Evolutionary conservation across 92 coral and sea anemone species (phyloP), one percentile per base, ranked within the genome.

Genomic region (Ricordea florida): DNA sequence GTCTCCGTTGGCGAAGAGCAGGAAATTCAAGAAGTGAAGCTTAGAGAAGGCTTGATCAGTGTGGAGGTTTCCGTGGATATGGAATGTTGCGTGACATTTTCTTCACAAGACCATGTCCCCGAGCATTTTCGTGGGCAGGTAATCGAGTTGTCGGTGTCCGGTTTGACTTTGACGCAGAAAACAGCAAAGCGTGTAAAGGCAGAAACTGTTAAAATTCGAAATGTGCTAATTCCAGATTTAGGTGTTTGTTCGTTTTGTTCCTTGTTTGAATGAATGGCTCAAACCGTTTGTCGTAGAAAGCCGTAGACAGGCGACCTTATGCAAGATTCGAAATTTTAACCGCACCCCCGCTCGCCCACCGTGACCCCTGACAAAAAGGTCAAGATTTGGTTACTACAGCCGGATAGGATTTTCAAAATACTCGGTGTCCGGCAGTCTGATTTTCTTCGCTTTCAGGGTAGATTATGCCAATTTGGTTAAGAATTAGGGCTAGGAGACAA

Each of bases 1-100:
- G 53, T 62, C 3, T 48, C 75, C 2, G 82, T 85, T 5, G 62
- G 84, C 56, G 22, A 44, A 6, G 74, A 78, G 56, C 97, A 92
- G 57, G 70, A 85, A 46, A 61, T 91, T 5, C 62, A 58, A 10
- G 24, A 65, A 0, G 32, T 51, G 36, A 62, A 40, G 11, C 40
- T 64, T 50, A 38, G 38, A 35, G 60, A 45, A 9, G n/a, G 47
- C 2, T 1, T 5, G 18, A 38, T 73, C 0, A 38, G 6, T 32
- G 27, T 75, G 35, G 51, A 35, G 2, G 83, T 49, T 10, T 43
- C 50, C 38, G 90, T 89, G 26, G 52, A 57, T 46, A 72, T 89
- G 79, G 55, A 75, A 11, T 75, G 85, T 42, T 28, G 57, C 13
- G 2, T 69, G 13, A 46, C 29, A 37, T 71, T 74, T 60, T 22